Base-by-base conservation (phyloP, 37 sponge, comb jelly and placozoan genomes). In the Sycon ciliatum region DNA sequence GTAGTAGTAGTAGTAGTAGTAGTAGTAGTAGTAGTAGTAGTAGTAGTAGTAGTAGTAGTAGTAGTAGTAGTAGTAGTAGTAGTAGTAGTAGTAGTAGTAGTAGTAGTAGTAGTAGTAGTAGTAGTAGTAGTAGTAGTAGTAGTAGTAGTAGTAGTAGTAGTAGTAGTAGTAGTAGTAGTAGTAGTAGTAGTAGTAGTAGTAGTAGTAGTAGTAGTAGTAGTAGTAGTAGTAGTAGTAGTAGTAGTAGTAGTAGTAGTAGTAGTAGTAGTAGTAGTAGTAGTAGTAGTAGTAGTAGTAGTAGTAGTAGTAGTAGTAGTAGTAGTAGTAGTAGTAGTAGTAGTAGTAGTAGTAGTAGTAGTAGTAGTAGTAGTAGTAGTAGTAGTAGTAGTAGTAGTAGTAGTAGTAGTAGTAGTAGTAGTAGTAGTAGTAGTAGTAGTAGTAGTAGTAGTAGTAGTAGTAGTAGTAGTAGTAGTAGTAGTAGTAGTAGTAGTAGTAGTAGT, bases 1-100 rank as follows among this genome's bases (percentile, higher is more conserved):
- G 52, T 46, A 46, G 52, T 46, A 46, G 52, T 46, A 46, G 52
- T 46, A 46, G 52, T 46, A 46, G 52, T 46, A 46, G 52, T 46
- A 46, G 52, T 46, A 46, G 52, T 46, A 46, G 52, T 46, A 46
- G 52, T 46, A 46, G 52, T 46, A 46, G 52, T 46, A 46, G 52
- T 46, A 46, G 52, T 46, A 46, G 52, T 46, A 46, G 52, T 46
- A 46, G 52, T 46, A 46, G 52, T 46, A 46, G 52, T 46, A 46
- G 52, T 46, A 46, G 52, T 46, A 46, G 52, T 46, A 46, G 52
- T 46, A 46, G 52, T 46, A 46, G 52, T 46, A 46, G 52, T 46
- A 46, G 52, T 46, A 46, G 52, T 46, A 46, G 52, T 46, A 46
- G 52, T 46, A 46, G 52, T 46, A 46, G 52, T 46, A 46, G 52